Conservation (phyloP, 2,888 invertebrate genomes). For the Poecilus cupreus region DNA sequence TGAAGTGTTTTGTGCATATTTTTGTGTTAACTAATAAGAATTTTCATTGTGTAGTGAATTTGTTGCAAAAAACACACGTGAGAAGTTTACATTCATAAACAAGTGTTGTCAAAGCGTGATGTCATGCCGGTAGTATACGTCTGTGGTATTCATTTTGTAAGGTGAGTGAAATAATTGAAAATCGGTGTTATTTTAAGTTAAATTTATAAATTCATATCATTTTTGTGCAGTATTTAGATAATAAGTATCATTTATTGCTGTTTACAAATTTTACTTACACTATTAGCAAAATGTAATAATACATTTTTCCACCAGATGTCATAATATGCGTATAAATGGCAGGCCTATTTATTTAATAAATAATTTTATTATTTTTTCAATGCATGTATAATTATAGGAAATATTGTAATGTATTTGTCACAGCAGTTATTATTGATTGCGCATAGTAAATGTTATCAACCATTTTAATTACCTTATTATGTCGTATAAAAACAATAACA, state of each 20-base stretch:
- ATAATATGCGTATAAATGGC: neutral
- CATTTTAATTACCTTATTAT: neutral
- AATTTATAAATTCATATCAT: neutral
- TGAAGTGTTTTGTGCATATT: neutral
- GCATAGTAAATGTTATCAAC: neutral
- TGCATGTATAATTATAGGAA: neutral
- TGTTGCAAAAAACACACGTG: slow-evolving; percentile 46
- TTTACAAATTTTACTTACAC: neutral
- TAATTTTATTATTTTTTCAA: slow-evolving; percentile 20
- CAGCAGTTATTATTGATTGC: slow-evolving; percentile 9
- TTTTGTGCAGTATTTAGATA: neutral
- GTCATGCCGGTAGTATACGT: slow-evolving; percentile 56
- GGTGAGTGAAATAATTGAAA: slow-evolving; percentile 30
- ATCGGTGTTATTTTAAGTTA: neutral
- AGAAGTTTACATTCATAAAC: slow-evolving; percentile 52
- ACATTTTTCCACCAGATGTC: slow-evolving; percentile 35
- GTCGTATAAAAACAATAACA: neutral
- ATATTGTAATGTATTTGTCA: neutral
- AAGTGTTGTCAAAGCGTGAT: slow-evolving; percentile 56
- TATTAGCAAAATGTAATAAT: slow-evolving; percentile 22
- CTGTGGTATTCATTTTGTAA: slow-evolving; percentile 3
- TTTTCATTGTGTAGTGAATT: slow-evolving; percentile 27
- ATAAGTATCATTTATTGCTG: neutral
- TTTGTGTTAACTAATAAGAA: neutral
- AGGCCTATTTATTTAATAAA: slow-evolving; percentile 24